Base-by-base conservation (phyloP, 2,113 vertebrate species). In the Atrichornis clamosus region DNA sequence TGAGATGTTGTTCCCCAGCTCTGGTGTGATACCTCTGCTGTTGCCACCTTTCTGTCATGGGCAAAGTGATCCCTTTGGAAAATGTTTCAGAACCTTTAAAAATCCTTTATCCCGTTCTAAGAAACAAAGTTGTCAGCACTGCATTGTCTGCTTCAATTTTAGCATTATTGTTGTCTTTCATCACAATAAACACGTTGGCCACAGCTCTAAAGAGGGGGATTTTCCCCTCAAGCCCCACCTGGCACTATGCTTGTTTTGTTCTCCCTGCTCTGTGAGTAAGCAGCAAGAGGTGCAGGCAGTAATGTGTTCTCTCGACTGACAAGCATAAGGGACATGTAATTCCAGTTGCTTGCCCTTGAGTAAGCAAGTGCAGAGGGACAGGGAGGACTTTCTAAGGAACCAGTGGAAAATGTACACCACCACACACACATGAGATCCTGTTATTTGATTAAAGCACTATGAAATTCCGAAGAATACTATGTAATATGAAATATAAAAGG, bases 331-430 rank as follows among this genome's bases (percentile, higher is more conserved):
- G 68, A 93, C 94, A 79, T 77, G 73, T 72, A 89, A 93, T 92
- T 95, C 87, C 95, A 89, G 53, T 75, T 92, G 59, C 90, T 97
- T 97, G 83, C 80, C 81, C 93, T 90, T 92, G 76, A 94, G 73
- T 88, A 95, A 96, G 90, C 53, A 93, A 85, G 88, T 78, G 1
- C 4, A 95, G 77, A 94, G 62, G 72, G 53, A 50, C 68, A 84
- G 58, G 87, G 56, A 91, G 30, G 26, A 49, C 3, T 26, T 37
- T 27, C 23, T 73, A 47, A 81, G n/a, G 49, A 67, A 24, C 33
- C 9, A 12, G 26, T 41, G 50, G 41, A 56, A 78, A 93, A 53
- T 10, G 6, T 13, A 56, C 33, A 53, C 7, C 26, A 68, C 10
- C 23, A 39, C 22, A 37, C 7, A 9, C 37, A 26, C 2, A 26